Evolutionary conservation across 1,140 invertebrate species (phyloP).

Genomic region (Vanessa tameamea): DNA sequence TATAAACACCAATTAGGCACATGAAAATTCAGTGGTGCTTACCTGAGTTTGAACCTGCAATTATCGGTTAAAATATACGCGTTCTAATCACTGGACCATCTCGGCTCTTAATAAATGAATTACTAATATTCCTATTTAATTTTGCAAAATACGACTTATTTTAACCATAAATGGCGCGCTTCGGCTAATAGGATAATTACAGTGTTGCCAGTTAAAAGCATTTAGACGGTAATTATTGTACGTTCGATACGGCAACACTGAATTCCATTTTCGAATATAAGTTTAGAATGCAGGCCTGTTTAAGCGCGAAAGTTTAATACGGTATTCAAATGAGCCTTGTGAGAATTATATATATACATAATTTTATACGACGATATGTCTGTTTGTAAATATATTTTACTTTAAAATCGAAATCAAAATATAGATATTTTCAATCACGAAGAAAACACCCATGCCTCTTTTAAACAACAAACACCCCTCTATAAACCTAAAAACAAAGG

Average conservation of each 20-base stretch:
- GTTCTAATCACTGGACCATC: no score
- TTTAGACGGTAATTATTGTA: constrained; percentile 31
- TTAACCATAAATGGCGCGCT: constrained; percentile 29
- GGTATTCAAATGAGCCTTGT: constrained; percentile 5
- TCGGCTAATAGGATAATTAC: constrained; percentile 47
- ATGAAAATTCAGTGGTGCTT: no score
- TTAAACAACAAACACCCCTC: no score
- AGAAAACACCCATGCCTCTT: no score
- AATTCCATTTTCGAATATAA: background rate
- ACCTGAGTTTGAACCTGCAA: no score
- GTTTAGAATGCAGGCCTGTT: constrained; percentile 2
- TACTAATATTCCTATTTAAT: no score
- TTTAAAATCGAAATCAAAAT: background rate
- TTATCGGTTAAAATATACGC: no score
- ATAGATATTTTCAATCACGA: no score
- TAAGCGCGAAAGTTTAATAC: constrained; percentile 8
- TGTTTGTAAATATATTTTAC: background rate
- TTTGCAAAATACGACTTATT: constrained; percentile 29
- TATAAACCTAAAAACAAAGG: no score
- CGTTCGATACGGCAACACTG: constrained; percentile 23
- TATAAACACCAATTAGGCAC: no score
- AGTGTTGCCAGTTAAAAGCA: constrained; percentile 40
- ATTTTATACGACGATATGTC: background rate
- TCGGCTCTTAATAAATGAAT: no score
- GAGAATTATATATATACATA: background rate